Evolutionary conservation across 2,797 vertebrate species (phyloP).

Genomic region (Brachymystax lenok): DNA sequence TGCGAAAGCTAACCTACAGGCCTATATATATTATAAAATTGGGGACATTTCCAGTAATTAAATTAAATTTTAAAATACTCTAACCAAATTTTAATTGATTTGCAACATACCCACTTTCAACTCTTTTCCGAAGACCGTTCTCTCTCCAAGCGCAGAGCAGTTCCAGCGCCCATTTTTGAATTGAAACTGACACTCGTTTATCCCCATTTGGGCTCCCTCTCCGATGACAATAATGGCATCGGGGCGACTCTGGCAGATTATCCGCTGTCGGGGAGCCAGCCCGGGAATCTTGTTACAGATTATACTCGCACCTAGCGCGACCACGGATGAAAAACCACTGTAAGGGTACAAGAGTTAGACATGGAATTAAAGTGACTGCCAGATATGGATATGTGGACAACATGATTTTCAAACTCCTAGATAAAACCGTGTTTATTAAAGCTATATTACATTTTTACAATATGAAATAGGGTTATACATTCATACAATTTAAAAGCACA

Average conservation of each 20-base stretch:
- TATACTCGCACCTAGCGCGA: slow-evolving; percentile 96
- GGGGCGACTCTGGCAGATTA: slow-evolving; percentile 98
- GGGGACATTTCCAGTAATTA: not conserved
- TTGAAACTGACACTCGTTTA: slow-evolving; percentile 99
- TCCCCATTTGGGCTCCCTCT: slow-evolving; percentile 97
- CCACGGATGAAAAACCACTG: slow-evolving; percentile 97
- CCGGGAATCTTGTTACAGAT: slow-evolving; percentile 99
- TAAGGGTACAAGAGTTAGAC: slow-evolving; percentile 28
- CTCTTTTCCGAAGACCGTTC: slow-evolving; percentile 98
- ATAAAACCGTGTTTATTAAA: not conserved
- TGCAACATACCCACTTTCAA: slow-evolving; percentile 98
- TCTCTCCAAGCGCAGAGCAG: slow-evolving; percentile 95
- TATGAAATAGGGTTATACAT: not conserved
- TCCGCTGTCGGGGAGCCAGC: slow-evolving; percentile 93
- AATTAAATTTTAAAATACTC: slow-evolving; percentile 20
- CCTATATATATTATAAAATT: not conserved
- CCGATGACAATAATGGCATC: slow-evolving; percentile 99
- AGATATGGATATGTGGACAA: not conserved
- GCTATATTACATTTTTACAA: not conserved
- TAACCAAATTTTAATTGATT: slow-evolving; percentile 69
- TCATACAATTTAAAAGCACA: not conserved
- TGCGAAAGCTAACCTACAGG: not conserved
- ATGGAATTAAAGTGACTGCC: slow-evolving; percentile 3
- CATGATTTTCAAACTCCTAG: not conserved
- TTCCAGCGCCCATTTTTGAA: slow-evolving; percentile 97